phyloP scores from a whole-genome alignment of 2,888 invertebrate genomes.

The Aquatica leii region DNA sequence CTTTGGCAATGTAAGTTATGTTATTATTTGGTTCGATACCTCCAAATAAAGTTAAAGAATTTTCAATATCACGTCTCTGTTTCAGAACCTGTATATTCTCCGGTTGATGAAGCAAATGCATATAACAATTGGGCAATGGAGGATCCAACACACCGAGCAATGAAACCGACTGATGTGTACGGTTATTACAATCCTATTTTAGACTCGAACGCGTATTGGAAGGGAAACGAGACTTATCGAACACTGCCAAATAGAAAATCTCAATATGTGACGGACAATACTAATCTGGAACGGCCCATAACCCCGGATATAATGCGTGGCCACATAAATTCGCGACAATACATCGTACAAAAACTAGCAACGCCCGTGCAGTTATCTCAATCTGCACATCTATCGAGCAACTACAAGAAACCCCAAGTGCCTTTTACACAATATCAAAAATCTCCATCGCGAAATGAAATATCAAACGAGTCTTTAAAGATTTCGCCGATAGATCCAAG shows the following conservation, averaged over 20 bases:
- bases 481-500: conserved; percentile 76
- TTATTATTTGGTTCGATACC: too few species aligned
- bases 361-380: conserved; percentile 52
- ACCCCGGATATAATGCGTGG: conserved; percentile 65
- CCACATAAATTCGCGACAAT: conserved; percentile 19
- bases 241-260: conserved; percentile 62
- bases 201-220: conserved; percentile 28
- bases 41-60: too few species aligned
- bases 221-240: conserved; percentile 50
- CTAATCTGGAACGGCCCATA: conserved; percentile 60
- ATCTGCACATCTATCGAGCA: conserved; percentile 11
- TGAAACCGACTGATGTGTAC: conserved; percentile 17
- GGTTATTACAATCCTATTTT: conserved; percentile 35
- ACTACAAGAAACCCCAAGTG: conserved; percentile 30
- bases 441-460: not conserved
- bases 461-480: conserved; percentile 61
- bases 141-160: conserved; percentile 29
- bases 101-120: conserved; percentile 51
- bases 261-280: conserved; percentile 57
- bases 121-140: conserved; percentile 41
- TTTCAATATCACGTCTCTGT: too few species aligned
- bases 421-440: conserved; percentile 14
- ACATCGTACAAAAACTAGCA: conserved; percentile 46
- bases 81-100: conserved; percentile 57
- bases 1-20: too few species aligned